These are phyloP conservation scores for Periphyllus acericola DNA, from an alignment of 2,888 invertebrate species.

Conservation along the genomic window DNA sequence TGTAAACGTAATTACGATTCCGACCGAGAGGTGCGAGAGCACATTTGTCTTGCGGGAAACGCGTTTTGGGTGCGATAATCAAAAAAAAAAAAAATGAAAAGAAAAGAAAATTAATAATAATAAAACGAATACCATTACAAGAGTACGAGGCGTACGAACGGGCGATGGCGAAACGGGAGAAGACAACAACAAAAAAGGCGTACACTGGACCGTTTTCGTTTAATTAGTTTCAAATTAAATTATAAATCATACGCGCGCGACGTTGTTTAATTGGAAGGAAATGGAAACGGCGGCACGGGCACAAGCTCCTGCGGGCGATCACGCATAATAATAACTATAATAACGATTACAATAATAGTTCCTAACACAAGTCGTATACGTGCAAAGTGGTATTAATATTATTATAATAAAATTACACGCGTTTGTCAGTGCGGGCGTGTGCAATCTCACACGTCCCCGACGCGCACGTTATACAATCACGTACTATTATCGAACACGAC, in stretches of 20 bases:
- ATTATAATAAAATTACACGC: neutral
- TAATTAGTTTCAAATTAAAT: slow-evolving; percentile 65
- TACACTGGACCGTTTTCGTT: slow-evolving; percentile 57
- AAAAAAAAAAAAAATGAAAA: neutral
- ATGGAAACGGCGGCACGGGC: neutral
- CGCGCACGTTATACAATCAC: neutral
- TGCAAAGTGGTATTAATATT: neutral
- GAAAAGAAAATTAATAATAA: too few relatives aligned
- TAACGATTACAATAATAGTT: too few relatives aligned
- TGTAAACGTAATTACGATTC: slow-evolving; percentile 25
- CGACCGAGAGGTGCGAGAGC: neutral
- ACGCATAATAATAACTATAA: neutral
- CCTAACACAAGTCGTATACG: neutral
- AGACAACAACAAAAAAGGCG: slow-evolving; percentile 20
- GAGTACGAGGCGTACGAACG: neutral
- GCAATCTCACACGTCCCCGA: neutral
- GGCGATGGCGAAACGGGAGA: neutral
- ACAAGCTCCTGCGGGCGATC: slow-evolving; percentile 32
- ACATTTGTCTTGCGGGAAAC: slow-evolving; percentile 21
- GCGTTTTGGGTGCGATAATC: neutral
- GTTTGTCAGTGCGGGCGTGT: slow-evolving; percentile 20
- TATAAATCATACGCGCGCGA: slow-evolving; percentile 65
- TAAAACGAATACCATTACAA: neutral
- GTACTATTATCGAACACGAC: neutral
- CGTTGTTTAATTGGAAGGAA: slow-evolving; percentile 42